A percentile compares a stretch with the other conserved stretches of the same genome.
These are phyloP conservation scores for Cyanoramphus novaezelandiae DNA, from an alignment of 2,113 vertebrate species.

Conservation along the genomic window DNA sequence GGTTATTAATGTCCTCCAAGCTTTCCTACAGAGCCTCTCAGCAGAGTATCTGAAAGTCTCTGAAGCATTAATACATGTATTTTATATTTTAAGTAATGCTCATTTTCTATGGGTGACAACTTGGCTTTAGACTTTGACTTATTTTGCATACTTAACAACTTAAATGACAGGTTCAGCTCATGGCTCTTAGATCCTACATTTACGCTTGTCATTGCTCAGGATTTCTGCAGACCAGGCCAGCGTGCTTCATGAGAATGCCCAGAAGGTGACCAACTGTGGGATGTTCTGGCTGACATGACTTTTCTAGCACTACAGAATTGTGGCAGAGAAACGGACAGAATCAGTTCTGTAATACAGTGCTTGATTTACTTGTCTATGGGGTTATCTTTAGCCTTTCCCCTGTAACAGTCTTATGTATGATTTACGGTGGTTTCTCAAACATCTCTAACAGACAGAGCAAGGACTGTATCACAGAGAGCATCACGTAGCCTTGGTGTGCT, in stretches of 20 bases:
- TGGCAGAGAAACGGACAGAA: not conserved
- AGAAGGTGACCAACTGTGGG: not conserved
- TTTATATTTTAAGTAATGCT: slow-evolving; percentile 39
- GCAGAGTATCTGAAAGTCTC: slow-evolving; percentile 6
- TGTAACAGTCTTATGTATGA: not conserved
- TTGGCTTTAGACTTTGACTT: slow-evolving; percentile 42
- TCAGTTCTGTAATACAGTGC: not conserved
- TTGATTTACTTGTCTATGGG: not conserved
- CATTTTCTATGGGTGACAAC: slow-evolving; percentile 34
- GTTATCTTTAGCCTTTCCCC: not conserved
- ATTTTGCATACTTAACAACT: slow-evolving; percentile 7
- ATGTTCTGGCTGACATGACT: not conserved
- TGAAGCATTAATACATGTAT: not conserved
- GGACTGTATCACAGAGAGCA: not conserved
- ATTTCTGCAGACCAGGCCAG: not conserved
- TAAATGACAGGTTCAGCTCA: slow-evolving; percentile 29
- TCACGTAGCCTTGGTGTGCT: not conserved
- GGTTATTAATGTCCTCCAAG: slow-evolving; percentile 36
- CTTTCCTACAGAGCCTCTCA: slow-evolving; percentile 25
- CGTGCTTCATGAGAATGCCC: not conserved
- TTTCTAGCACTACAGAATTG: not conserved
- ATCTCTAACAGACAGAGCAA: not conserved
- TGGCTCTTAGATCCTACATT: not conserved
- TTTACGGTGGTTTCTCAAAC: not conserved
- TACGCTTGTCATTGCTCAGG: not conserved